These are phyloP conservation scores for Chrysina gloriosa DNA, from an alignment of 2,888 invertebrate species.

Conservation along the genomic window DNA sequence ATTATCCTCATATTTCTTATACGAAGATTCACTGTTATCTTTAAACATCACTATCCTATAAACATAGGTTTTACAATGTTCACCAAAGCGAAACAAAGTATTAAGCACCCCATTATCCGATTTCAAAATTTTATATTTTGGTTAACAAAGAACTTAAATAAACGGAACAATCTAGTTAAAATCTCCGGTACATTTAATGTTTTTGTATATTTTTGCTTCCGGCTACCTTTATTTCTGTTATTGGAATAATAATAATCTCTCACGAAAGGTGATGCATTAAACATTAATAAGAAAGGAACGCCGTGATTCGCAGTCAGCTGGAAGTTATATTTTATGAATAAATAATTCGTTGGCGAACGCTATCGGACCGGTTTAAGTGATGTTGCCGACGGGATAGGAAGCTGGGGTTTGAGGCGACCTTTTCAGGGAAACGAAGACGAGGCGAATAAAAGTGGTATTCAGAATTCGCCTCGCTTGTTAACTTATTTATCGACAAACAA, in stretches of 20 bases:
- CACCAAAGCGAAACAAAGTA: too few relatives aligned
- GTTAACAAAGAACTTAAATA: not conserved
- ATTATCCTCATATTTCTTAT: too few relatives aligned
- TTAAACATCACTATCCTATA: too few relatives aligned
- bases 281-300: slow-evolving; percentile 47
- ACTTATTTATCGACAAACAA: slow-evolving; percentile 48
- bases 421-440: slow-evolving; percentile 23
- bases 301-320: slow-evolving; percentile 49
- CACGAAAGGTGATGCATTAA: slow-evolving; percentile 46
- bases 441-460: slow-evolving; percentile 43
- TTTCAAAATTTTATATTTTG: too few relatives aligned
- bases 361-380: slow-evolving; percentile 25
- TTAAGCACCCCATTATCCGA: too few relatives aligned
- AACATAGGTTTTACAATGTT: too few relatives aligned
- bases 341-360: slow-evolving; percentile 42
- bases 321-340: slow-evolving; percentile 50
- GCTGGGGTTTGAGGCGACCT: slow-evolving; percentile 22
- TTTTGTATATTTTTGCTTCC: not conserved
- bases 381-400: slow-evolving; percentile 9
- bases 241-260: slow-evolving; percentile 27
- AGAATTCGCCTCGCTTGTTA: slow-evolving; percentile 44
- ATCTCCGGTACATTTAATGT: not conserved
- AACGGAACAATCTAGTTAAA: not conserved
- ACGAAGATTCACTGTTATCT: too few relatives aligned
- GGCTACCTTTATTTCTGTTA: not conserved